These are phyloP conservation scores for Rhaphigaster nebulosa DNA, from an alignment of 2,888 invertebrate species.

Conservation along the genomic window DNA sequence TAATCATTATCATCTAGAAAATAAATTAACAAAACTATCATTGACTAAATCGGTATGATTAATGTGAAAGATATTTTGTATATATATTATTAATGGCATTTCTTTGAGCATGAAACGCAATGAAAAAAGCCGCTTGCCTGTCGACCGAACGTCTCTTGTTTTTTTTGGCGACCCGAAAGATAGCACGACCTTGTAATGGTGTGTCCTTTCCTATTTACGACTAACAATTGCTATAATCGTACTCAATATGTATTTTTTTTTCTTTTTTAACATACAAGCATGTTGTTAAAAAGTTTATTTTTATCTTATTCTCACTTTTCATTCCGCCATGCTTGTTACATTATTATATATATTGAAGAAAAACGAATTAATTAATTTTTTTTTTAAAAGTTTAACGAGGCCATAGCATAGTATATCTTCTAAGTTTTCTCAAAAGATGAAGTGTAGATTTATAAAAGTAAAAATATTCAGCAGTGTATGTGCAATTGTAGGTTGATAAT, in stretches of 20 bases:
- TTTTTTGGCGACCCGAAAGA: constrained; percentile 12
- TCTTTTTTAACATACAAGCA: neutral
- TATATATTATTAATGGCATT: neutral
- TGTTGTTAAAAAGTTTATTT: neutral
- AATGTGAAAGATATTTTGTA: neutral
- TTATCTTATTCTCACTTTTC: neutral
- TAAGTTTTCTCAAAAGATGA: too few species aligned
- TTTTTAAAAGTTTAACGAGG: too few species aligned
- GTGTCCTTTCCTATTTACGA: neutral
- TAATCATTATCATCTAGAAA: neutral
- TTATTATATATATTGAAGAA: neutral
- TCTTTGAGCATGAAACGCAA: neutral
- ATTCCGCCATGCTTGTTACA: neutral
- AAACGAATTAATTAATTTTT: too few species aligned
- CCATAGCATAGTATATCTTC: too few species aligned
- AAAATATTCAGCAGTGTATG: too few species aligned
- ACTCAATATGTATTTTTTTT: neutral
- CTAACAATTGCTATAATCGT: neutral
- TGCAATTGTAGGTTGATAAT: too few species aligned
- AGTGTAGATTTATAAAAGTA: too few species aligned
- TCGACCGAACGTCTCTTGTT: neutral
- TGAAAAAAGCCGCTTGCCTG: neutral
- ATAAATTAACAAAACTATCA: neutral
- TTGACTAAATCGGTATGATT: neutral
- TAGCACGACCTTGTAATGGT: neutral